Evolutionary conservation across 2,888 invertebrate species (phyloP).

Genomic region (Amaurobius ferox): DNA sequence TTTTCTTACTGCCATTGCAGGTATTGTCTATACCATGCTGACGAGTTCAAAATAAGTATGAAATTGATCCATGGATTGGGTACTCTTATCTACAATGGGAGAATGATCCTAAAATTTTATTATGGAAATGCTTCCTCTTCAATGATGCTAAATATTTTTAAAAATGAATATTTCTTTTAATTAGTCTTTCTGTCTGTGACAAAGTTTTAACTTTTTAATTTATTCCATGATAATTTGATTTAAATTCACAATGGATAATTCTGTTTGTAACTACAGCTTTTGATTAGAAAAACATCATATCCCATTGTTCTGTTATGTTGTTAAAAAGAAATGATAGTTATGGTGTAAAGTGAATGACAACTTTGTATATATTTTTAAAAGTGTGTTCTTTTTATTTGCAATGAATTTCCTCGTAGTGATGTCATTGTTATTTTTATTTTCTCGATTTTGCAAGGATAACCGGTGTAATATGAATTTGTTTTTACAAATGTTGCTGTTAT

Average conservation of each 20-base stretch:
- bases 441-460: too few species aligned
- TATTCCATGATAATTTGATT: neutral
- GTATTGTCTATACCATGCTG: too few species aligned
- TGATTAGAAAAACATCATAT: conserved; percentile 54
- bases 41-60: too few species aligned
- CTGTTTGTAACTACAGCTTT: conserved; percentile 25
- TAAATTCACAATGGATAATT: neutral
- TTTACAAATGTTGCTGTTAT: neutral
- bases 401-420: conserved; percentile 44
- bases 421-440: neutral
- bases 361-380: conserved; percentile 63
- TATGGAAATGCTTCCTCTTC: too few species aligned
- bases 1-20: too few species aligned
- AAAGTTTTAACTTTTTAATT: conserved; percentile 15
- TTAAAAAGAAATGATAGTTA: conserved; percentile 52
- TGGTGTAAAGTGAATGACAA: conserved; percentile 48
- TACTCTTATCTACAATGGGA: too few species aligned
- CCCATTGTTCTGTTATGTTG: conserved; percentile 49
- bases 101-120: too few species aligned
- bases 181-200: too few species aligned
- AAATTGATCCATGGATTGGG: too few species aligned
- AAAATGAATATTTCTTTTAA: too few species aligned
- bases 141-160: too few species aligned
- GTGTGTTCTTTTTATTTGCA: conserved; percentile 37
- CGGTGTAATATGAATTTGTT: too few species aligned